Conservation (phyloP, 2,113 vertebrate genomes). For the Felis catus region DNA sequence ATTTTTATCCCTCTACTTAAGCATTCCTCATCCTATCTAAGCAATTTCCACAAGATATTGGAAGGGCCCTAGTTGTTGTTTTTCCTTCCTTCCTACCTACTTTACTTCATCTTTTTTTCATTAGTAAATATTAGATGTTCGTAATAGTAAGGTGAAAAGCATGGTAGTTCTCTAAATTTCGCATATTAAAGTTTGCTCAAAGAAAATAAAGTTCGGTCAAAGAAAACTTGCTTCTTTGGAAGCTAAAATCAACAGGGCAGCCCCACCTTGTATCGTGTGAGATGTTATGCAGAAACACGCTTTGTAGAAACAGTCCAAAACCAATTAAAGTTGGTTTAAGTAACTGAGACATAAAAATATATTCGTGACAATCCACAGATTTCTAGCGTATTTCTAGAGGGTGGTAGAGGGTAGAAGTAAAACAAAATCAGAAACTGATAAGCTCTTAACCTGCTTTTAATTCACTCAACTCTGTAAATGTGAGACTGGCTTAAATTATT, state of each 20-base stretch:
- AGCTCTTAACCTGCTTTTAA: not conserved
- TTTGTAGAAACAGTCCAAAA: conserved; percentile 19
- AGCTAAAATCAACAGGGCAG: conserved; percentile 16
- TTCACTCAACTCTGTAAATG: conserved; percentile 35
- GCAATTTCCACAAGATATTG: conserved; percentile 23
- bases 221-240: conserved; percentile 16
- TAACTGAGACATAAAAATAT: conserved; percentile 20
- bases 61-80: not conserved
- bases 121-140: not conserved
- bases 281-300: not conserved
- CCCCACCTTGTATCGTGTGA: not conserved
- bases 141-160: not conserved
- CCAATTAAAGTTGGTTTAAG: conserved; percentile 19
- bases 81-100: not conserved
- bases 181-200: not conserved
- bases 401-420: not conserved
- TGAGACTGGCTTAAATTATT: not conserved
- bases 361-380: not conserved
- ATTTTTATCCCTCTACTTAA: conserved; percentile 20
- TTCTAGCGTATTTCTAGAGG: conserved; percentile 17
- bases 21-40: not conserved
- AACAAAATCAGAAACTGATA: conserved; percentile 1
- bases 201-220: not conserved
- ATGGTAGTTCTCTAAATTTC: not conserved
- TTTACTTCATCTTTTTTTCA: not conserved